Base-by-base conservation (phyloP, 2,797 vertebrate species). In the Ambastaia sidthimunki region DNA sequence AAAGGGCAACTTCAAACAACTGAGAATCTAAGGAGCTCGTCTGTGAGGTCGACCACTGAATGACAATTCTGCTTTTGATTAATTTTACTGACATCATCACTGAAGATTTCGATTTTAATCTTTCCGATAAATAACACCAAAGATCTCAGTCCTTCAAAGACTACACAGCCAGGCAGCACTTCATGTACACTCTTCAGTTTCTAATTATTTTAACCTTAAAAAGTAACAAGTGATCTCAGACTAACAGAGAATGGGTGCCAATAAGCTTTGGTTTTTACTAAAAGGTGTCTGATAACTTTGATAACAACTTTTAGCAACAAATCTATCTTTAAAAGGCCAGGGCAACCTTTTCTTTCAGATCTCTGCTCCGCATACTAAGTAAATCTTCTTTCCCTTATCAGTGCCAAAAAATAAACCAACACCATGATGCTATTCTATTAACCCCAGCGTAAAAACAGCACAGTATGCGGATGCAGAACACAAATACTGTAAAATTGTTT, bases 341-440 rank as follows among this genome's bases (percentile, higher is more conserved):
- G 7, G 13, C 41, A 65, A 54, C 65, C 63, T 57, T 25, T 60
- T 63, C 44, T 34, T 52, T 19, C 25, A 69, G 34, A 10, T 37
- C 73, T 44, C 31, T 74, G n/a, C 21, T 67, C 16, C 12, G 21
- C 34, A 47, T 41, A 31, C 1, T 10, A 71, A 63, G 62, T 47
- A 52, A 71, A 55, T 78, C n/a, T 48, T 44, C 19, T 52, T 74
- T 60, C n/a, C 23, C 23, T 34, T 10, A 19, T 65, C 25, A 78
- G 48, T 37, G 48, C 66, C 55, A 71, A 48, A 59, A 60, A n/a
- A 41, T 15, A 48, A 59, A 72, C 23, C 71, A 4, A 18, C 34
- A 7, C 4, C 57, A 34, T 70, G 63, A 77, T 74, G 50, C 50
- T 62, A 70, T 19, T 74, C 28, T 66, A 80, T 80, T 67, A 80